Conservation (phyloP, 2,797 vertebrate species). For the Pseudochirops cupreus region DNA sequence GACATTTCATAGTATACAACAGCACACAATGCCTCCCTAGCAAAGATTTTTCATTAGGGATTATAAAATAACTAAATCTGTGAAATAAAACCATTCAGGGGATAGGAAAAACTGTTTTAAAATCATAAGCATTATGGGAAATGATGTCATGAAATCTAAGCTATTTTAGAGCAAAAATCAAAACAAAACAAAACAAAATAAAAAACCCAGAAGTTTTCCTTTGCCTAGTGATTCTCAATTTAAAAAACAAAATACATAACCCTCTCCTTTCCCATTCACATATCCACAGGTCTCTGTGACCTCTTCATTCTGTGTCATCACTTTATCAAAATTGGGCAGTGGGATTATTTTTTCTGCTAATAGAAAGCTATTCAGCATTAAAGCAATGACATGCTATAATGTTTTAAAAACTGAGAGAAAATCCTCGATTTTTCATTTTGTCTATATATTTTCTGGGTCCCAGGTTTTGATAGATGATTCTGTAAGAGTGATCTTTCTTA, state of each 20-base stretch:
- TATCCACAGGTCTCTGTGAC: background rate
- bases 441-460: background rate
- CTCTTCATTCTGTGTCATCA: background rate
- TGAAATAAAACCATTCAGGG: conserved; percentile 65
- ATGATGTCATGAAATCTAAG: conserved; percentile 12
- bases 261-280: background rate
- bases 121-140: conserved; percentile 37
- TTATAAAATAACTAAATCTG: conserved; percentile 48
- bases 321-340: background rate
- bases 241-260: background rate
- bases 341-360: background rate
- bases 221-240: background rate
- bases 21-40: conserved; percentile 58
- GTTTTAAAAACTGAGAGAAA: background rate
- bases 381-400: background rate
- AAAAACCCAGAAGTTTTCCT: conserved; percentile 1
- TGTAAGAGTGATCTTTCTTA: background rate
- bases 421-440: background rate
- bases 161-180: conserved; percentile 29
- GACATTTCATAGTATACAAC: conserved; percentile 63
- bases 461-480: background rate
- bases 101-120: conserved; percentile 58
- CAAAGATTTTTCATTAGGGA: conserved; percentile 55
- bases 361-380: background rate
- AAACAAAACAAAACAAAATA: background rate